Percentiles rank a stretch among this genome's conserved stretches.
These are phyloP conservation scores for Drosophila grimshawi DNA, from an alignment of 1,140 invertebrate species.

Conservation along the genomic window DNA sequence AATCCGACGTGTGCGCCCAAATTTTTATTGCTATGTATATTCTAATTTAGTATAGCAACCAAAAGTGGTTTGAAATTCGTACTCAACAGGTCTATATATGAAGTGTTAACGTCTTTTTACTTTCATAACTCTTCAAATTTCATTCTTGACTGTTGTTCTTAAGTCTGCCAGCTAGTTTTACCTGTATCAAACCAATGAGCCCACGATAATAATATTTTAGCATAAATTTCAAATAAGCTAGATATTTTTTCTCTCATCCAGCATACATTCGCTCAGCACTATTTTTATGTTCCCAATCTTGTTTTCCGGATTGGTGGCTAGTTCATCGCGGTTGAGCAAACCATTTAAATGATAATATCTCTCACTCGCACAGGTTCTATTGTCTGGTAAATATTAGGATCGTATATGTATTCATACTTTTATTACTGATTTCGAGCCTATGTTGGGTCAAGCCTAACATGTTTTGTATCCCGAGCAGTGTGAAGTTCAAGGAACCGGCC, in stretches of 20 bases:
- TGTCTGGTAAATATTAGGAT: constrained; percentile 1
- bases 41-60: constrained; percentile 12
- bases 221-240: constrained; percentile 59
- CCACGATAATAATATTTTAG: constrained; percentile 45
- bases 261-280: constrained; percentile 53
- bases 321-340: constrained; percentile 7
- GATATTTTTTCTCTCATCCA: constrained; percentile 35
- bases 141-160: constrained; percentile 4
- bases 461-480: constrained; percentile 39
- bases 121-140: constrained; percentile 49
- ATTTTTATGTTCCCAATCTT: constrained; percentile 54
- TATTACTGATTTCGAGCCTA: constrained; percentile 12
- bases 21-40: constrained; percentile 45
- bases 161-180: constrained; percentile 14
- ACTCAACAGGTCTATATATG: constrained; percentile 27
- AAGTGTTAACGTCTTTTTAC: constrained; percentile 68
- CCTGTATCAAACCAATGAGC: constrained; percentile 6
- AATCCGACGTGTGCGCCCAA: constrained; percentile 55
- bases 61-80: constrained; percentile 1
- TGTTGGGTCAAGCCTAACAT: constrained; percentile 1
- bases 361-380: constrained; percentile 31
- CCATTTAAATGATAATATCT: constrained; percentile 75
- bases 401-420: constrained; percentile 19
- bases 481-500: constrained; percentile 75
- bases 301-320: constrained; percentile 50